Evolutionary conservation across 53 echinoderm and acorn worm genomes (phyloP).

Genomic region (Arbacia lixula): DNA sequence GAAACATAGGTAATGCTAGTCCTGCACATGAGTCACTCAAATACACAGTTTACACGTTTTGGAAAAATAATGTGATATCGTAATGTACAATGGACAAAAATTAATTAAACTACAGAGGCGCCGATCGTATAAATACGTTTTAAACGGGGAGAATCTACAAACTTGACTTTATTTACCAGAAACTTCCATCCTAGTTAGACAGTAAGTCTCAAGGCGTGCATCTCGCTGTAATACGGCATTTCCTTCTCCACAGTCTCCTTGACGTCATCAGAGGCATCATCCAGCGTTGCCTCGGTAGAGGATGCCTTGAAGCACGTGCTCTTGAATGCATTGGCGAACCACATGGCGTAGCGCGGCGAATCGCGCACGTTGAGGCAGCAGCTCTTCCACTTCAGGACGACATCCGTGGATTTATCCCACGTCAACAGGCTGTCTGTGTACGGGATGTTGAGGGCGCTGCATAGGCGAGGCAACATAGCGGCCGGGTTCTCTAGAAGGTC

Average conservation of each 20-base stretch:
- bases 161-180: neutral
- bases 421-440: constrained; percentile 24
- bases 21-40: too few relatives aligned
- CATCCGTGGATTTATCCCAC: constrained; percentile 38
- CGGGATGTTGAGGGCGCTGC: constrained; percentile 14
- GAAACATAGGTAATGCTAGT: too few relatives aligned
- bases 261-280: constrained; percentile 23
- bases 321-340: constrained; percentile 38
- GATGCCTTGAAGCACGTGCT: constrained; percentile 36
- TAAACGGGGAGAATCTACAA: too few relatives aligned
- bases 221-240: constrained; percentile 45
- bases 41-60: too few relatives aligned
- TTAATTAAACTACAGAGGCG: too few relatives aligned
- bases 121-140: too few relatives aligned
- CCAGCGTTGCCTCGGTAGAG: constrained; percentile 3
- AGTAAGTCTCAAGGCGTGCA: constrained; percentile 17
- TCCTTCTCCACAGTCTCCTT: constrained; percentile 30
- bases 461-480: constrained; percentile 39
- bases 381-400: constrained; percentile 49
- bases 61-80: too few relatives aligned
- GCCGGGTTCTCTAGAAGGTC: constrained; percentile 38
- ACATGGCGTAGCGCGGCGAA: constrained; percentile 25
- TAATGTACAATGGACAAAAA: too few relatives aligned
- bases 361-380: constrained; percentile 18
- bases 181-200: neutral